Evolutionary conservation across 2,888 invertebrate genomes (phyloP).

Genomic region (Thalpophila matura): DNA sequence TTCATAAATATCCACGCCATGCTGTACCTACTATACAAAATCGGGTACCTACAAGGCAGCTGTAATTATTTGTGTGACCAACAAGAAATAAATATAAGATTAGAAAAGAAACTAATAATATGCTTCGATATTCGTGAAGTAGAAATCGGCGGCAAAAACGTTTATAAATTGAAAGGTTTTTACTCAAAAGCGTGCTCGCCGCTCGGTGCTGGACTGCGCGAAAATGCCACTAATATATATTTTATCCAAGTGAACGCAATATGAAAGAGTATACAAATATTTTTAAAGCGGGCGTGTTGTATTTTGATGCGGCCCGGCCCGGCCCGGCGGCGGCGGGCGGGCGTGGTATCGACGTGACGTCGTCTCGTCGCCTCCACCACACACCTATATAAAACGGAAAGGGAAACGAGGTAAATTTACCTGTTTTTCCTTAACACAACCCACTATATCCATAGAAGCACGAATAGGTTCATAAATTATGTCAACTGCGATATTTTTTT

Average conservation of each 20-base stretch:
- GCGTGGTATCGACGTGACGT: slow-evolving; percentile 66
- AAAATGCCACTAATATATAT: slow-evolving; percentile 48
- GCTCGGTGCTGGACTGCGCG: slow-evolving; percentile 27
- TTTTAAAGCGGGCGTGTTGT: slow-evolving; percentile 69
- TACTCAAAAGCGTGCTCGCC: slow-evolving; percentile 15
- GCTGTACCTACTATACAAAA: slow-evolving; percentile 2
- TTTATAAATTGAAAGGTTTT: slow-evolving; percentile 14
- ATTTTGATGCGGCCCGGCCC: slow-evolving; percentile 65
- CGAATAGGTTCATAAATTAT: slow-evolving; percentile 49
- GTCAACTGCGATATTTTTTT: slow-evolving; percentile 30
- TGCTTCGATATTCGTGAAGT: neutral
- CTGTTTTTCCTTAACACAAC: slow-evolving; percentile 64
- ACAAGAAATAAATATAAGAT: neutral
- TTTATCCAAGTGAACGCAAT: slow-evolving; percentile 54
- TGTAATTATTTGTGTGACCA: neutral
- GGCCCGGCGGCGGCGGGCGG: slow-evolving; percentile 50
- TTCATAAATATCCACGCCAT: slow-evolving; percentile 13
- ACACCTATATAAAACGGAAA: slow-evolving; percentile 49
- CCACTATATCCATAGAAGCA: slow-evolving; percentile 51
- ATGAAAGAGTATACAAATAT: slow-evolving; percentile 71
- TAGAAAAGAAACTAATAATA: neutral
- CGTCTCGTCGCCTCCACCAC: slow-evolving; percentile 53
- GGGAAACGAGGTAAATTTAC: slow-evolving; percentile 67
- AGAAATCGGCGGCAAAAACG: slow-evolving; percentile 5
- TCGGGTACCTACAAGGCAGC: neutral